phyloP scores from a whole-genome alignment of 2,113 vertebrate genomes.

The Siniperca knerii region DNA sequence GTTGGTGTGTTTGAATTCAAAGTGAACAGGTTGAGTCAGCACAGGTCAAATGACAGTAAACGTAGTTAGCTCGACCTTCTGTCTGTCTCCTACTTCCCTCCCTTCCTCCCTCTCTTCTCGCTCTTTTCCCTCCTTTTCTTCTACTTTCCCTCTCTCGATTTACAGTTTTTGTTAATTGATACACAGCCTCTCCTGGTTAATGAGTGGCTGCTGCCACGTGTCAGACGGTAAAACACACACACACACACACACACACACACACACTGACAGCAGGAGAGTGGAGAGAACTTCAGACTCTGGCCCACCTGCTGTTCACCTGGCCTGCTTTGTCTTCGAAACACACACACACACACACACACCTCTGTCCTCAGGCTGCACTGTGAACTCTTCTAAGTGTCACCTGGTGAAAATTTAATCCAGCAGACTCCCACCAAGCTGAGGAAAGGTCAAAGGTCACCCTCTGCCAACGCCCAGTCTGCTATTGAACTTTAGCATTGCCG shows the following conservation, averaged over 20 bases:
- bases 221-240: slow-evolving; percentile 1
- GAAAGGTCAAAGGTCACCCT: slow-evolving; percentile 1
- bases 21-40: neutral
- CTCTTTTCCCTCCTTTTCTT: neutral
- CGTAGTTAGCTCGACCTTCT: too few relatives aligned
- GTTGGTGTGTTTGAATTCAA: neutral
- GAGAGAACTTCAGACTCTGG: slow-evolving; percentile 36
- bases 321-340: slow-evolving; percentile 1
- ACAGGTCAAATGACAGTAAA: neutral
- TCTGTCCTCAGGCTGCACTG: slow-evolving; percentile 23
- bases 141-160: neutral
- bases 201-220: slow-evolving; percentile 33
- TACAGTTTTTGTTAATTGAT: neutral
- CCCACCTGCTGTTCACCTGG: slow-evolving; percentile 53
- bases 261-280: slow-evolving; percentile 36
- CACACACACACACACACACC: slow-evolving; percentile 3
- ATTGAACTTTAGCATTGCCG: too few relatives aligned
- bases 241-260: slow-evolving; percentile 9
- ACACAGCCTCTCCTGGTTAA: slow-evolving; percentile 29
- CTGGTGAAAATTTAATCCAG: slow-evolving; percentile 21
- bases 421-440: neutral
- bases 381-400: slow-evolving; percentile 17
- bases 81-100: too few relatives aligned
- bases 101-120: neutral
- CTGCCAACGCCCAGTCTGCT: neutral